Evolutionary conservation across 2,797 vertebrate species (phyloP).

Genomic region (Podarcis lilfordi): DNA sequence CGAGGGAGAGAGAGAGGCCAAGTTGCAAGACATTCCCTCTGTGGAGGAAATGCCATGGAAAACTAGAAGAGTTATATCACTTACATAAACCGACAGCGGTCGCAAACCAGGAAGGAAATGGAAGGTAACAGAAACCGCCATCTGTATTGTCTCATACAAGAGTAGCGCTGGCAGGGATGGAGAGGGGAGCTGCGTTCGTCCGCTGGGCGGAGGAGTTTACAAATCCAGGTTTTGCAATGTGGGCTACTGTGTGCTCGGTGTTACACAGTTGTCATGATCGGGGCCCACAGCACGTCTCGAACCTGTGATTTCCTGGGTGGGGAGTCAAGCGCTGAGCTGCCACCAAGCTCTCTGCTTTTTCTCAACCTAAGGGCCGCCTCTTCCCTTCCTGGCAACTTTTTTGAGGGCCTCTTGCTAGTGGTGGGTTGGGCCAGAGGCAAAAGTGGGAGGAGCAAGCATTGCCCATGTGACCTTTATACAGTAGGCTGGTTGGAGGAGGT

Average conservation of each 20-base stretch:
- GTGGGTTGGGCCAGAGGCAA: no score
- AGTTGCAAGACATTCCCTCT: not conserved
- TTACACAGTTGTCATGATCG: not conserved
- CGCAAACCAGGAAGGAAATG: slow-evolving; percentile 16
- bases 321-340: not conserved
- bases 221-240: not conserved
- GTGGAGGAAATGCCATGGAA: slow-evolving; percentile 20
- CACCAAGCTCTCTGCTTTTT: not conserved
- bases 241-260: not conserved
- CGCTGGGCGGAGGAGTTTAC: not conserved
- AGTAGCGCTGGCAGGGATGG: not conserved
- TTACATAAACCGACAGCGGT: slow-evolving; percentile 18
- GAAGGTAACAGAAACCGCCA: slow-evolving; percentile 22
- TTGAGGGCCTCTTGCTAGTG: no score
- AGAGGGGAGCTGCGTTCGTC: not conserved
- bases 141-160: slow-evolving; percentile 1
- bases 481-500: no score
- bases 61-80: slow-evolving; percentile 14
- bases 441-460: no score
- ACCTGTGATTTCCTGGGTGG: not conserved
- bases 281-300: not conserved
- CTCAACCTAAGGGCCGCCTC: no score
- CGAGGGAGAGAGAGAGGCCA: not conserved
- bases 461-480: no score
- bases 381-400: no score